Base-by-base conservation (phyloP, 2,113 vertebrate species). In the Amblyornis subalaris region DNA sequence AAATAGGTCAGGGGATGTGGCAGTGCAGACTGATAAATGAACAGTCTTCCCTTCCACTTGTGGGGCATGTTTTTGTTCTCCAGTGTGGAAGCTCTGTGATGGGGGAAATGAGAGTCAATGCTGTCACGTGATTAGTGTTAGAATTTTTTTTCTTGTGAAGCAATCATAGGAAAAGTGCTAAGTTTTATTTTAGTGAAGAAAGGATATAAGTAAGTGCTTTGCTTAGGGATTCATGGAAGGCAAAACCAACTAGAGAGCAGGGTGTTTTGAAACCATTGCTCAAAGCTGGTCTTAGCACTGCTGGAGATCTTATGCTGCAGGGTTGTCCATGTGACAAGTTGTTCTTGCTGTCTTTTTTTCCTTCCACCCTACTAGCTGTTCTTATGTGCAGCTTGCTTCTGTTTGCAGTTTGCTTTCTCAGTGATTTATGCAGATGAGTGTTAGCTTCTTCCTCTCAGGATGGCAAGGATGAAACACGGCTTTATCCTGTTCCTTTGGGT, bases 1-100 rank as follows among this genome's bases (percentile, higher is more conserved):
- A 99, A 99, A 98, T 99, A 99, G 98, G 99, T 99, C 98, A 99
- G 97, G 97, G 96, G 96, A 98, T 98, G 96, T 95, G 93, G 95
- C 77, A 78, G 84, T 96, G 89, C 96, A 95, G 95, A 86, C 93
- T 92, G 96, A 95, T 96, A 96, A 91, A 95, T 61, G 94, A 97
- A 73, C 95, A 96, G 67, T 91, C 78, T 96, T 97, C 87, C 95
- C 94, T 83, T 94, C 89, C 75, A 62, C 93, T 90, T 67, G 20
- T 85, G 96, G 95, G 94, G 51, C 82, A 92, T 85, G 85, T 90
- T 97, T 93, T 88, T 88, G 51, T 88, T 72, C 55, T 82, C 60
- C 87, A 74, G 26, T 54, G 42, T 48, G 4, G 13, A 53, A 71
- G 42, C 22, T 73, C 81, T 72, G 81, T 92, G 61, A 83, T 95